Percentiles rank a stretch among this genome's conserved stretches.
These are phyloP conservation scores for Volucella bombylans DNA, from an alignment of 2,888 invertebrate genomes.

Conservation along the genomic window DNA sequence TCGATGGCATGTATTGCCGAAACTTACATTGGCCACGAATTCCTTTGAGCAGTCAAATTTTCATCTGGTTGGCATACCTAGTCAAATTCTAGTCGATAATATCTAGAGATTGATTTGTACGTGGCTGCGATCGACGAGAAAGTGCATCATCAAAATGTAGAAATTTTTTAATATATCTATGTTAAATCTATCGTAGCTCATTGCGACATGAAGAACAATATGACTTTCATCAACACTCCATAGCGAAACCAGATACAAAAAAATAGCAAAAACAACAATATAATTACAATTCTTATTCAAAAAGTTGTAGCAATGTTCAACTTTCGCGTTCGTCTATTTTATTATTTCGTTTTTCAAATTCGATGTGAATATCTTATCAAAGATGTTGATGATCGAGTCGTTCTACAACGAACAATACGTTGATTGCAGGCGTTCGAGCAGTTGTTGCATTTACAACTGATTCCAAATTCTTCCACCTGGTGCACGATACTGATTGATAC, in stretches of 20 bases:
- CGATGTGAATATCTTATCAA: not conserved
- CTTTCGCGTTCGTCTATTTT: not conserved
- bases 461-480: not conserved
- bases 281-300: not conserved
- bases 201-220: not conserved
- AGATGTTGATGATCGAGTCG: not conserved
- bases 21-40: not conserved
- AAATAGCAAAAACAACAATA: not conserved
- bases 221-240: not conserved
- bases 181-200: not conserved
- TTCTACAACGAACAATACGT: not conserved
- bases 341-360: not conserved
- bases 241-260: slow-evolving; percentile 1
- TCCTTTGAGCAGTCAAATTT: no score
- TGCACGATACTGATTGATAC: not conserved
- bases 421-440: not conserved
- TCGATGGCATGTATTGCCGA: no score
- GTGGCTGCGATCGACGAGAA: no score
- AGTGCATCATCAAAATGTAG: no score
- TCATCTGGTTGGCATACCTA: slow-evolving; percentile 4
- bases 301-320: not conserved
- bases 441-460: not conserved
- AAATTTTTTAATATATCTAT: not conserved
- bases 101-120: no score
- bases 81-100: not conserved